Conservation (phyloP, 2,888 invertebrate genomes). For the Campoletis raptor region DNA sequence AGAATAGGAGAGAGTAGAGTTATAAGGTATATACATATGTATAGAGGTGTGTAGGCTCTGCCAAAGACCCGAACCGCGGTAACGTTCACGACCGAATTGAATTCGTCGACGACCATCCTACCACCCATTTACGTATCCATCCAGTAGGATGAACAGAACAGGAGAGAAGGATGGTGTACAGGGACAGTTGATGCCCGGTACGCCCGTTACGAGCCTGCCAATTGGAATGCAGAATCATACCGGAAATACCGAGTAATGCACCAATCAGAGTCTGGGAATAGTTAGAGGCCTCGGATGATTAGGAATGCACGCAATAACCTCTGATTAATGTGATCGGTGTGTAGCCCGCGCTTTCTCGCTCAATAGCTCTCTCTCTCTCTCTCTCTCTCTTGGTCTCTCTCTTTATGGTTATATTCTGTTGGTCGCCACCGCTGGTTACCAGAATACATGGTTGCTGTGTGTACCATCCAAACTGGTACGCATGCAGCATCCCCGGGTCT, state of each 20-base stretch:
- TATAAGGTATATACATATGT: conserved; percentile 10
- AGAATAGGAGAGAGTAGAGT: background rate
- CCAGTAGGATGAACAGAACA: conserved; percentile 24
- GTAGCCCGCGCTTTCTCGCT: conserved; percentile 67
- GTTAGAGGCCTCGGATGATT: conserved; percentile 84
- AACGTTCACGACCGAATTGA: conserved; percentile 94
- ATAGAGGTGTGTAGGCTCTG: conserved; percentile 79
- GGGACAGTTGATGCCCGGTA: conserved; percentile 73
- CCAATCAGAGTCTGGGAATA: conserved; percentile 85
- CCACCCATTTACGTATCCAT: conserved; percentile 56
- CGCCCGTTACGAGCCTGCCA: conserved; percentile 78
- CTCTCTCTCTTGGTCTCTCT: conserved; percentile 31
- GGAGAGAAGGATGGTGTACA: conserved; percentile 54
- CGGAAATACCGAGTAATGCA: conserved; percentile 85
- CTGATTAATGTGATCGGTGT: conserved; percentile 85
- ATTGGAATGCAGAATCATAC: conserved; percentile 85
- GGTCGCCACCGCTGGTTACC: conserved; percentile 59
- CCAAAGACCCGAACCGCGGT: conserved; percentile 94
- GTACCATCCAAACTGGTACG: conserved; percentile 49
- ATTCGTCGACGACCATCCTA: conserved; percentile 90
- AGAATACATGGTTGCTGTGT: conserved; percentile 69
- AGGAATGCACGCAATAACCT: conserved; percentile 85
- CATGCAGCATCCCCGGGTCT: conserved; percentile 28
- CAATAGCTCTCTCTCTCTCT: conserved; percentile 35
- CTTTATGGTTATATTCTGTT: conserved; percentile 58